Percentiles rank a stretch among this genome's conserved stretches.
Evolutionary conservation across 2,888 invertebrate genomes (phyloP).

Genomic region (Drosophila putrida): DNA sequence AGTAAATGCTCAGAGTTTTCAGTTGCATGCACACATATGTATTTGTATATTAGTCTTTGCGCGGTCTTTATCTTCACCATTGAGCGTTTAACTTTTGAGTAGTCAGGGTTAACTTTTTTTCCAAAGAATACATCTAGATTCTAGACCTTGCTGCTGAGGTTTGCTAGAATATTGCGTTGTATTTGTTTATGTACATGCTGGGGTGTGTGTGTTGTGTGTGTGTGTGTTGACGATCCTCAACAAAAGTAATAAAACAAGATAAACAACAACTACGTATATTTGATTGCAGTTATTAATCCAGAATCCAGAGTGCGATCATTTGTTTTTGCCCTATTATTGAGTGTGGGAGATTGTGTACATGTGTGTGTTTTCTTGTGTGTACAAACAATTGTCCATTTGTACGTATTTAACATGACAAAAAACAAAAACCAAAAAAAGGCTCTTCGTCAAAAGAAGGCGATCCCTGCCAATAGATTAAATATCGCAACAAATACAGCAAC

Average conservation of each 20-base stretch:
- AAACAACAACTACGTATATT: not conserved
- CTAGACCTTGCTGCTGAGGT: not conserved
- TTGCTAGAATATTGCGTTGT: conserved; percentile 7
- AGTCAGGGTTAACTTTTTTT: not conserved
- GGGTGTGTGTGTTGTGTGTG: conserved; percentile 26
- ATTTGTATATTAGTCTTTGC: not conserved
- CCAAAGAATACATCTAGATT: not conserved
- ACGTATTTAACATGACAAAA: conserved; percentile 57
- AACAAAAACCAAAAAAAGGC: conserved; percentile 57
- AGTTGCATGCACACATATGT: not conserved
- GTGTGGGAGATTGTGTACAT: conserved; percentile 13
- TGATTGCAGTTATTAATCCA: conserved; percentile 27
- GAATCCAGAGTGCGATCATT: conserved; percentile 33
- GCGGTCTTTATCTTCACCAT: conserved; percentile 1
- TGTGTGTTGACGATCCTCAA: not conserved
- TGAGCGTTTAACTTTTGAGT: conserved; percentile 16
- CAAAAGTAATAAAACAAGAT: conserved; percentile 6
- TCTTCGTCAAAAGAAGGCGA: conserved; percentile 28
- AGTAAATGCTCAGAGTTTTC: not conserved
- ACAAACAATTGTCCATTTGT: conserved; percentile 26
- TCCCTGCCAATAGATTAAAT: conserved; percentile 30
- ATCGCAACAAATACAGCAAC: conserved; percentile 37
- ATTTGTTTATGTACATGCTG: conserved; percentile 28
- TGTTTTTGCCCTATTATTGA: conserved; percentile 17
- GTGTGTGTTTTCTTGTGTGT: conserved; percentile 17